These are phyloP conservation scores for Dicaeum eximium DNA, from an alignment of 2,113 vertebrate genomes.

Conservation along the genomic window DNA sequence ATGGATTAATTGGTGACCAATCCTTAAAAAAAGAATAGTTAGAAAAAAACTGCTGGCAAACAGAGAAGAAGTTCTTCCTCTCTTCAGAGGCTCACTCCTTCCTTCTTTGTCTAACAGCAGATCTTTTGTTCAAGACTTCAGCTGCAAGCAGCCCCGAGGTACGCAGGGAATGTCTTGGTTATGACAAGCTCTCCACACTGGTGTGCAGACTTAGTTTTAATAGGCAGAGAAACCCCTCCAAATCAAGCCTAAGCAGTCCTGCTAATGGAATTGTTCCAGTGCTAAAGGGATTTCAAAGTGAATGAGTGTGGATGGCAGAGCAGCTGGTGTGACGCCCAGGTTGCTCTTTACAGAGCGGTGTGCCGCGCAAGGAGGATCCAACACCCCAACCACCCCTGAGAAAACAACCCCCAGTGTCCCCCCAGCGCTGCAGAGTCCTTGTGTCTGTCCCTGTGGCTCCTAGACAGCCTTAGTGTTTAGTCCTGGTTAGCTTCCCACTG, in stretches of 20 bases:
- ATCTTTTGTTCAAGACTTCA: slow-evolving; percentile 49
- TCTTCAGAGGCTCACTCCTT: not conserved
- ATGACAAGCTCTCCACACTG: not conserved
- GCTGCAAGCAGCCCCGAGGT: not conserved
- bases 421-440: not conserved
- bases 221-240: not conserved
- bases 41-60: not conserved
- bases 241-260: not conserved
- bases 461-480: not conserved
- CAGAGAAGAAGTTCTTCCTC: not conserved
- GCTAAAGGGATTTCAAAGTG: slow-evolving; percentile 43
- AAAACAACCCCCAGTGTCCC: not conserved
- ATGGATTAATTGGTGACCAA: not conserved
- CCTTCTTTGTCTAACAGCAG: slow-evolving; percentile 47
- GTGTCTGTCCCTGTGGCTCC: not conserved
- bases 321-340: slow-evolving; percentile 11
- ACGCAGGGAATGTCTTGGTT: not conserved
- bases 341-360: not conserved
- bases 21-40: not conserved
- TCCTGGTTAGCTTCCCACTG: not conserved
- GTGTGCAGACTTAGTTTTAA: not conserved
- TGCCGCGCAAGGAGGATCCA: not conserved
- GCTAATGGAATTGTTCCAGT: slow-evolving; percentile 60
- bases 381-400: not conserved
- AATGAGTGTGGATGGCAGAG: not conserved